Evolutionary conservation across 2,113 vertebrate genomes (phyloP).

Genomic region (Stigmatopora argus): DNA sequence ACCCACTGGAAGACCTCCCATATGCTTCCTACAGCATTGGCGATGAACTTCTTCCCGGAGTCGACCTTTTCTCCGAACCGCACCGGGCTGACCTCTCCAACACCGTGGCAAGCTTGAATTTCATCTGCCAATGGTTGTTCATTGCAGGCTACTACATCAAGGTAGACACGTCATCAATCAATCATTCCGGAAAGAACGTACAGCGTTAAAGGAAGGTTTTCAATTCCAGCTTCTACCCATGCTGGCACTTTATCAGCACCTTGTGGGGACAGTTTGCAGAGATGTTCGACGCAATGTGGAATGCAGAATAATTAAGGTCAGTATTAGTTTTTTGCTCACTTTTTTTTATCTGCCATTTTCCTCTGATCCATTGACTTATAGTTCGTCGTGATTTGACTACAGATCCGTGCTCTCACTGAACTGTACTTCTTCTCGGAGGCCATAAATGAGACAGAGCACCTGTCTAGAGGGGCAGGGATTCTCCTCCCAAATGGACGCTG

Average conservation of each 20-base stretch:
- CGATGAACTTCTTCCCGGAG: constrained; percentile 78
- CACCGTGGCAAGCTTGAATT: constrained; percentile 77
- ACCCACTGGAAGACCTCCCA: constrained; percentile 74
- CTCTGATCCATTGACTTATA: background rate
- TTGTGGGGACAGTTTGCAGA: constrained; percentile 79
- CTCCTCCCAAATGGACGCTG: constrained; percentile 34
- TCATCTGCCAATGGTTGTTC: constrained; percentile 82
- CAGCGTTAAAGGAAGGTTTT: constrained; percentile 6
- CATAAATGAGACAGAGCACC: constrained; percentile 48
- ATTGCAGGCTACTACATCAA: constrained; percentile 74
- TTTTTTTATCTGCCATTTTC: background rate
- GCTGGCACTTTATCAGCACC: constrained; percentile 79
- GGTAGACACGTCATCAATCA: constrained; percentile 57
- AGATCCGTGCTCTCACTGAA: constrained; percentile 60
- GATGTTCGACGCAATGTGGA: constrained; percentile 73
- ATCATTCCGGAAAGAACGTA: background rate
- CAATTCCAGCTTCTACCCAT: constrained; percentile 81
- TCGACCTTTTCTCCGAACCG: constrained; percentile 82
- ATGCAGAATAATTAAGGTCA: constrained; percentile 86
- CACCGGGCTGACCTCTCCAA: constrained; percentile 71
- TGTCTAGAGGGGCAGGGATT: constrained; percentile 47
- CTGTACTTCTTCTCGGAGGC: constrained; percentile 64
- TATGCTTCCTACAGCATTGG: constrained; percentile 76
- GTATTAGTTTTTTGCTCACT: background rate
- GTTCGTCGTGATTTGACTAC: constrained; percentile 22